Conservation (phyloP, 2,888 invertebrate genomes). For the Cinara cedri region DNA sequence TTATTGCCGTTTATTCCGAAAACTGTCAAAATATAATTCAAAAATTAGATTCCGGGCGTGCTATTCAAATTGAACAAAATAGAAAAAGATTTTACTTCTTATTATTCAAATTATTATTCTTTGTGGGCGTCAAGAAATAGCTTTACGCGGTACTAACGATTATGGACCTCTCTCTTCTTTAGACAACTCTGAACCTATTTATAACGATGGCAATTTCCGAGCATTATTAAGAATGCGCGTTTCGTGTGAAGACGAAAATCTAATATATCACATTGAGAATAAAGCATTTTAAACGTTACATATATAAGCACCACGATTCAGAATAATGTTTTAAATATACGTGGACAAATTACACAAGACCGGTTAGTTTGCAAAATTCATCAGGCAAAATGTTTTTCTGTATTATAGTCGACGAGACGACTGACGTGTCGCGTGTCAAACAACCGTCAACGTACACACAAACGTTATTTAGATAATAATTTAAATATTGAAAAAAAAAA, state of each 20-base stretch:
- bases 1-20: constrained; percentile 4
- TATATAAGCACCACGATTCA: constrained; percentile 11
- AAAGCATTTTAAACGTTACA: neutral
- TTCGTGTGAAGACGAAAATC: constrained; percentile 4
- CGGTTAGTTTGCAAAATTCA: constrained; percentile 4
- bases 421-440: too few relatives aligned
- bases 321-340: constrained; percentile 13
- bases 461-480: constrained; percentile 15
- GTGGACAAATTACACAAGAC: constrained; percentile 16
- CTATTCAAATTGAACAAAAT: too few relatives aligned
- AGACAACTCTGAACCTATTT: too few relatives aligned
- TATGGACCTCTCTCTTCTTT: too few relatives aligned
- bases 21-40: too few relatives aligned
- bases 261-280: constrained; percentile 2
- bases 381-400: neutral
- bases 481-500: constrained; percentile 4
- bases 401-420: neutral
- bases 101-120: too few relatives aligned
- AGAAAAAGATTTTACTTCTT: too few relatives aligned
- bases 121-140: too few relatives aligned
- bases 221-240: constrained; percentile 1
- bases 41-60: too few relatives aligned
- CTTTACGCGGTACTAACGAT: too few relatives aligned
- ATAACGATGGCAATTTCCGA: constrained; percentile 15
- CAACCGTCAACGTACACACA: neutral